These are phyloP conservation scores for Hylaeus anthracinus DNA, from an alignment of 1,140 invertebrate genomes.

Conservation along the genomic window DNA sequence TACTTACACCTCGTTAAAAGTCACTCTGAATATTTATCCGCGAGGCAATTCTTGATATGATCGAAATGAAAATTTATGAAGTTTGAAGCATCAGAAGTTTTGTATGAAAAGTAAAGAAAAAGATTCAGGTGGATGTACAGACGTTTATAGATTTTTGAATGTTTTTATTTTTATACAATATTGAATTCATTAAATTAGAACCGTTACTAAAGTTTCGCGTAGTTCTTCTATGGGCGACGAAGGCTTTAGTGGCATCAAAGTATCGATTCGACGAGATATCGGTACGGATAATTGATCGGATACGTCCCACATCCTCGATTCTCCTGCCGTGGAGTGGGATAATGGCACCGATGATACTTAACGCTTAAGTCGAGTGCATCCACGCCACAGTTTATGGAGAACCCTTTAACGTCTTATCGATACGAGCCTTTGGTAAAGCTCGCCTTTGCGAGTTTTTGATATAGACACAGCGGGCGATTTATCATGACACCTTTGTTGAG, in stretches of 20 bases:
- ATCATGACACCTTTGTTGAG: neutral
- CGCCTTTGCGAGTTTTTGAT: constrained; percentile 18
- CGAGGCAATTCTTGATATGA: neutral
- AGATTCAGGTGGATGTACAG: too few species aligned
- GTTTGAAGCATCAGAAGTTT: too few species aligned
- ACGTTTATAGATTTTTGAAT: too few species aligned
- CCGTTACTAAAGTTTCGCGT: too few species aligned
- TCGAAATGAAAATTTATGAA: too few species aligned
- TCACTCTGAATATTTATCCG: neutral
- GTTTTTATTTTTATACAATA: too few species aligned
- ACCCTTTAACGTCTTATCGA: constrained; percentile 31
- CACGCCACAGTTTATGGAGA: constrained; percentile 25
- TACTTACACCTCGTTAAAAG: neutral
- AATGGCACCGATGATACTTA: constrained; percentile 38
- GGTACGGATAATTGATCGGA: neutral
- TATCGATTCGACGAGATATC: neutral
- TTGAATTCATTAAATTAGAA: too few species aligned
- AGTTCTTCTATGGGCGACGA: too few species aligned
- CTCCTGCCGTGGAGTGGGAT: constrained; percentile 12
- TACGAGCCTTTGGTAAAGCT: constrained; percentile 7
- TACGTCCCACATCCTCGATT: constrained; percentile 2
- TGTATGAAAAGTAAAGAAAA: too few species aligned
- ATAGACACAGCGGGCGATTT: constrained; percentile 17
- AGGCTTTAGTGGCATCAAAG: too few species aligned
- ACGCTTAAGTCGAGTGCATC: constrained; percentile 44